Percentiles rank a stretch among this genome's conserved stretches.
phyloP scores from a whole-genome alignment of 2,113 vertebrate genomes.

The Paracyprichromis sp. region DNA sequence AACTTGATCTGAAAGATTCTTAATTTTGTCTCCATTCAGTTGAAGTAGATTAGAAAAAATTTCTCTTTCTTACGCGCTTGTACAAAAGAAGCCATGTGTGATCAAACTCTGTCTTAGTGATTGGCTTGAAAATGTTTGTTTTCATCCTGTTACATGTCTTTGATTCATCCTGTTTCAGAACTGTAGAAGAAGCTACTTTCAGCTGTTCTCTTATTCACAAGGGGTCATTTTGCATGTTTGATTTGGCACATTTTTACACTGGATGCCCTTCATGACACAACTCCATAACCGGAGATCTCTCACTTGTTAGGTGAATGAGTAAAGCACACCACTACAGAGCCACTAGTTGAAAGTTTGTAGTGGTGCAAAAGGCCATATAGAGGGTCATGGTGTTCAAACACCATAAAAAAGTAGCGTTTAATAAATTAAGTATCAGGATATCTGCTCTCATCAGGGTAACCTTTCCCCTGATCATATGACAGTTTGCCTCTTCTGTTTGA shows the following conservation, averaged over 20 bases:
- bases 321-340: background rate
- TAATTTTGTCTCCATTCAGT: background rate
- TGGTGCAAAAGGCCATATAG: background rate
- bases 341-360: background rate
- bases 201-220: background rate
- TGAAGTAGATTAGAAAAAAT: background rate
- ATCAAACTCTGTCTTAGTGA: background rate
- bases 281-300: background rate
- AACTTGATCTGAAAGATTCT: rapidly evolving
- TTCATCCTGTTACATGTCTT: background rate
- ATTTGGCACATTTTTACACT: background rate
- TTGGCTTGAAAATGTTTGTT: background rate
- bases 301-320: background rate
- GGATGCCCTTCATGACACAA: background rate
- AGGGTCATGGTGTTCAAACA: background rate
- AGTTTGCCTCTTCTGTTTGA: background rate
- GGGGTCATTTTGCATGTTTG: background rate
- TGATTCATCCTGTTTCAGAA: background rate
- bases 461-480: background rate
- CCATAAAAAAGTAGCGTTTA: rapidly evolving
- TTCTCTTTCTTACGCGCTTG: rapidly evolving
- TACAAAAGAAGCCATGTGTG: rapidly evolving
- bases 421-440: background rate
- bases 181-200: background rate
- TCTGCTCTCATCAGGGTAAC: background rate